Percentiles rank a stretch among this genome's conserved stretches.
Evolutionary conservation across 2,888 invertebrate genomes (phyloP).

Genomic region (Eulithis testata): DNA sequence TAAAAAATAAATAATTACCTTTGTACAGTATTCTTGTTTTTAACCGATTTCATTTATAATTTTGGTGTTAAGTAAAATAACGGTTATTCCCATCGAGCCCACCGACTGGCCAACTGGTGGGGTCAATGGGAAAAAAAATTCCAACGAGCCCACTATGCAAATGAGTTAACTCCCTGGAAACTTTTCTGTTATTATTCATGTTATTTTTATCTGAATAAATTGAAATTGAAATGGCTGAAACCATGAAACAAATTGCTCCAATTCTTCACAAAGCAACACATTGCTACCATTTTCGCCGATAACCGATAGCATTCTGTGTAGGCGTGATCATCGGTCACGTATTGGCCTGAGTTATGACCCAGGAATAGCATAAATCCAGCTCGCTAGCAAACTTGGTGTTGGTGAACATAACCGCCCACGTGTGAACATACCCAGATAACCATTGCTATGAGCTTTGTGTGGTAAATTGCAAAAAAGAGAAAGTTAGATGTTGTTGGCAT

Average conservation of each 20-base stretch:
- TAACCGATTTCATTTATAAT: no score
- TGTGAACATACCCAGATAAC: slow-evolving; percentile 37
- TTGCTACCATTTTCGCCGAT: slow-evolving; percentile 71
- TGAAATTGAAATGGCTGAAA: no score
- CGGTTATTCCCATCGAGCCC: no score
- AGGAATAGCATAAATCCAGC: slow-evolving; percentile 74
- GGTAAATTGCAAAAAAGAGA: slow-evolving; percentile 20
- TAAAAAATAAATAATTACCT: no score
- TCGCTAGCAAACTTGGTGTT: slow-evolving; percentile 45
- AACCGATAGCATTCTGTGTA: slow-evolving; percentile 65
- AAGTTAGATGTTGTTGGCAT: slow-evolving; percentile 9
- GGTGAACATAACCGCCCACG: slow-evolving; percentile 65
- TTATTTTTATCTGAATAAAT: no score
- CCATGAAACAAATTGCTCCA: slow-evolving; percentile 15
- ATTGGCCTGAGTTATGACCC: slow-evolving; percentile 76
- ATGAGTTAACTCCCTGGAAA: no score
- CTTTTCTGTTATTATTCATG: no score
- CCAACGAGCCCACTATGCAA: no score
- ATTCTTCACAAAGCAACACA: slow-evolving; percentile 19
- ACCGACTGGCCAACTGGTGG: no score
- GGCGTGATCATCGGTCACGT: slow-evolving; percentile 82
- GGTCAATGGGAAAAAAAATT: no score
- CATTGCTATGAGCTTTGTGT: slow-evolving; percentile 36
- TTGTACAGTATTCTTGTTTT: no score
- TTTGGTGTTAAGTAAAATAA: no score